These are phyloP conservation scores for Drosophila barbarae DNA, from an alignment of 2,888 invertebrate genomes.

Conservation along the genomic window DNA sequence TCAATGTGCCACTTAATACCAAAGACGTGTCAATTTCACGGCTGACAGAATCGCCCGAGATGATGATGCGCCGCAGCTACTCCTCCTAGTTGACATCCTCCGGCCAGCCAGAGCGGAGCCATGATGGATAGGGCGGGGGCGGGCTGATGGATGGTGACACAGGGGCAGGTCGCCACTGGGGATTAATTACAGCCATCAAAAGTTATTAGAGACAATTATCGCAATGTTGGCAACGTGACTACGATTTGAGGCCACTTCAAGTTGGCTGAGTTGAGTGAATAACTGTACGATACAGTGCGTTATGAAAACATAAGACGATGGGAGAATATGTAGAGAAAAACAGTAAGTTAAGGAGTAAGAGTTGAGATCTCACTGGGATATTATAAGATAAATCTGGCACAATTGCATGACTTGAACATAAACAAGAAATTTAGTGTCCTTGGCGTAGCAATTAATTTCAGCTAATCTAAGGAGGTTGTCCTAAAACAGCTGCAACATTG, in stretches of 20 bases:
- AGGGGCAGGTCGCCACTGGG: slow-evolving; percentile 57
- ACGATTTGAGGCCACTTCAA: slow-evolving; percentile 33
- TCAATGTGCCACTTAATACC: slow-evolving; percentile 73
- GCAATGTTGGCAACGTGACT: slow-evolving; percentile 60
- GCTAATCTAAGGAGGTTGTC: slow-evolving; percentile 5
- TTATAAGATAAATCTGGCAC: background rate
- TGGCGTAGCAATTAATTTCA: slow-evolving; percentile 1
- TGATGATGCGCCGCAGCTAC: slow-evolving; percentile 21
- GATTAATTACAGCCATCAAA: slow-evolving; percentile 74
- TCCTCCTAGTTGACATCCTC: slow-evolving; percentile 23
- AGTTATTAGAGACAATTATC: slow-evolving; percentile 75
- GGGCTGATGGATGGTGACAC: slow-evolving; percentile 1
- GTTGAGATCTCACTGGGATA: background rate
- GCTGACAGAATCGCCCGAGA: slow-evolving; percentile 63
- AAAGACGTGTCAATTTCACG: slow-evolving; percentile 75
- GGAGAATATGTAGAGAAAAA: background rate
- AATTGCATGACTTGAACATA: background rate
- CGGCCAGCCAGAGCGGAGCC: background rate
- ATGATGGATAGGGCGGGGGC: slow-evolving; percentile 5
- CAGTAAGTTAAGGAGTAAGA: background rate
- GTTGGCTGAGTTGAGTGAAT: slow-evolving; percentile 20
- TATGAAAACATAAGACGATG: background rate
- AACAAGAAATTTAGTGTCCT: background rate
- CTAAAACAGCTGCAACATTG: slow-evolving; percentile 2
- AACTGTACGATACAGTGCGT: background rate